Evolutionary conservation across 2,888 invertebrate species (phyloP).

Genomic region (Hypsopygia costalis): DNA sequence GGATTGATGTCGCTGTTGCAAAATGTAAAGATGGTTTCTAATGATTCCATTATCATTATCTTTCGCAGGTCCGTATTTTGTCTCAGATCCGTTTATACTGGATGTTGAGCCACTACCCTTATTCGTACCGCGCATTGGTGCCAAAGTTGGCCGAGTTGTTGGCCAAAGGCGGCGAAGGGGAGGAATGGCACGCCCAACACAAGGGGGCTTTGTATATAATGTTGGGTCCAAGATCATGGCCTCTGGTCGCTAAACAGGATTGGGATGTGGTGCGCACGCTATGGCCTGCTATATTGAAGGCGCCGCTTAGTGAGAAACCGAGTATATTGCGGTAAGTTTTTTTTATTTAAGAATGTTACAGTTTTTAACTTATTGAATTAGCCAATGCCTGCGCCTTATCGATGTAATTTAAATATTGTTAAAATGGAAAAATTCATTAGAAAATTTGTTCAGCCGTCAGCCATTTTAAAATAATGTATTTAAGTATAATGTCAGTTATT

Average conservation of each 20-base stretch:
- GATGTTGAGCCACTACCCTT: conserved; percentile 83
- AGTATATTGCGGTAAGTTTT: conserved; percentile 82
- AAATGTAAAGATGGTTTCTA: no score
- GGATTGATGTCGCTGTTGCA: no score
- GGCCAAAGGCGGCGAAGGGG: conserved; percentile 63
- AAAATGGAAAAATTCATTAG: no score
- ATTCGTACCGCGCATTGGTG: conserved; percentile 84
- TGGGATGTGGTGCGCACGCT: conserved; percentile 86
- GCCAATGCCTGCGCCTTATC: no score
- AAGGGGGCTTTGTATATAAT: conserved; percentile 89
- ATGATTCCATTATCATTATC: no score
- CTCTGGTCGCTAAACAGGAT: conserved; percentile 85
- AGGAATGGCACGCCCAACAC: conserved; percentile 65
- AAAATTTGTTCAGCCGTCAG: no score
- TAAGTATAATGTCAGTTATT: no score
- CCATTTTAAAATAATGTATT: no score
- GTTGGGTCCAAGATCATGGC: conserved; percentile 83
- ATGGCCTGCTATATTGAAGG: conserved; percentile 89
- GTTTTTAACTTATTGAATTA: no score
- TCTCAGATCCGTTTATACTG: conserved; percentile 85
- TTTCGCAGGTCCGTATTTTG: conserved; percentile 80
- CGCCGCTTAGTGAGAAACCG: conserved; percentile 92
- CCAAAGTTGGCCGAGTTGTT: conserved; percentile 83
- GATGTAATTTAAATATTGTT: no score
- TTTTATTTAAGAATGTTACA: no score